phyloP scores from a whole-genome alignment of 1,140 invertebrate species.

The Drosophila jambulina region DNA sequence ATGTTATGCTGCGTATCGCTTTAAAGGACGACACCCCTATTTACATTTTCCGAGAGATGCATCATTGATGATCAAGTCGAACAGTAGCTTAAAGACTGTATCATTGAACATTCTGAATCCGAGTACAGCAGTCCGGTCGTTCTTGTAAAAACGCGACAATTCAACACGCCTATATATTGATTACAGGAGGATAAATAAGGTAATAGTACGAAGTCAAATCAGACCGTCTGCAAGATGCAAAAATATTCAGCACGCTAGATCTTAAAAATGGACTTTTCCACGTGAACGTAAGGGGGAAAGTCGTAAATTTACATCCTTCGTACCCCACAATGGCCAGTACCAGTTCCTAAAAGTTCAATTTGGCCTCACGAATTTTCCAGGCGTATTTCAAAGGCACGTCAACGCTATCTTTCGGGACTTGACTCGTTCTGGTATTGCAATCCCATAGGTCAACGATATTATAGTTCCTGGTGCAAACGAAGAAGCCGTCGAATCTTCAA shows the following conservation, averaged over 20 bases:
- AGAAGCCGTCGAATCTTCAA: background rate
- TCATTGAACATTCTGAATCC: slow-evolving; percentile 40
- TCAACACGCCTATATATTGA: slow-evolving; percentile 57
- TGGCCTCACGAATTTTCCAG: no score
- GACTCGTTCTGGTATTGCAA: no score
- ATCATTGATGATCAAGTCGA: background rate
- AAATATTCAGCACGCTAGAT: background rate
- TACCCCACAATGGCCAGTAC: background rate
- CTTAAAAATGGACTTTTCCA: slow-evolving; percentile 2
- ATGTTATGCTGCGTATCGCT: background rate
- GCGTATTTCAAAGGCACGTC: no score
- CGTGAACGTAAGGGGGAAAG: background rate
- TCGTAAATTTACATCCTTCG: no score
- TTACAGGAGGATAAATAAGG: slow-evolving; percentile 85
- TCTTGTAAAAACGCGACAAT: background rate
- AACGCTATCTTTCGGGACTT: no score
- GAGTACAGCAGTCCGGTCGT: slow-evolving; percentile 10
- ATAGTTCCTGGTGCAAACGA: background rate
- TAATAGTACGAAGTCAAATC: slow-evolving; percentile 59
- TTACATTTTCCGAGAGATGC: background rate
- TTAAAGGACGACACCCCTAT: slow-evolving; percentile 1
- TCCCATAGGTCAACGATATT: no score
- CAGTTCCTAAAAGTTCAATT: background rate
- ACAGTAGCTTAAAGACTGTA: slow-evolving; percentile 32
- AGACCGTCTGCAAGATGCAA: background rate